These are phyloP conservation scores for Trachymyrmex septentrionalis DNA, from an alignment of 1,140 invertebrate species.

Conservation along the genomic window DNA sequence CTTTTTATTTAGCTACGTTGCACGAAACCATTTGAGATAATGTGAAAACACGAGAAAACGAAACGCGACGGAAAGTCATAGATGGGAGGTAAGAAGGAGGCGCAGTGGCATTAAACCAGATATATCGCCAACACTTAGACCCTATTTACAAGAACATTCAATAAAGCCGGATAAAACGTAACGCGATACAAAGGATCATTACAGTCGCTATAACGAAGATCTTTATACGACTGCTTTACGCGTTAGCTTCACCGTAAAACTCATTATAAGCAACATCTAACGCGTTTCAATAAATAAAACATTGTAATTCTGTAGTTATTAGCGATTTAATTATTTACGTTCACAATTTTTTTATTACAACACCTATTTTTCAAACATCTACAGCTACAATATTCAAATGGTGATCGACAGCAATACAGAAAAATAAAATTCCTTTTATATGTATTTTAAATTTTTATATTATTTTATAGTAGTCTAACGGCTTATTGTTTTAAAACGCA, in stretches of 20 bases:
- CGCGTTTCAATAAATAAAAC: neutral
- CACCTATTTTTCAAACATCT: neutral
- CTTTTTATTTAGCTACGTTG: conserved; percentile 49
- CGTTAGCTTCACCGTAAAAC: conserved; percentile 12
- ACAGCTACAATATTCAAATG: neutral
- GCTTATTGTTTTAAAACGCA: too few species aligned
- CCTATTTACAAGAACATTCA: conserved; percentile 69
- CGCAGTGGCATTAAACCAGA: conserved; percentile 54
- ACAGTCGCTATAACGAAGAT: conserved; percentile 52
- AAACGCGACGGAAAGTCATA: conserved; percentile 46
- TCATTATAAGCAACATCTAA: conserved; percentile 23
- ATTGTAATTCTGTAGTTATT: neutral
- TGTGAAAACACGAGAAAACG: conserved; percentile 40
- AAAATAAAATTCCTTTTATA: too few species aligned
- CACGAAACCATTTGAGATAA: conserved; percentile 65
- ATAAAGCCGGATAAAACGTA: conserved; percentile 61
- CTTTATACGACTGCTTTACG: conserved; percentile 47
- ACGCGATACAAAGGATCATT: conserved; percentile 46
- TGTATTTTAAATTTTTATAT: too few species aligned
- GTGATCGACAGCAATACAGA: neutral
- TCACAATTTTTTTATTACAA: conserved; percentile 12
- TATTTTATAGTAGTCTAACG: too few species aligned
- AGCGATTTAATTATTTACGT: neutral
- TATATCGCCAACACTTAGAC: conserved; percentile 66
- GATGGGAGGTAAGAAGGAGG: conserved; percentile 43